Evolutionary conservation across 64 coral and sea anemone species (phyloP), one percentile per base, ranked within the genome.

Genomic region (Montipora efflorescens): DNA sequence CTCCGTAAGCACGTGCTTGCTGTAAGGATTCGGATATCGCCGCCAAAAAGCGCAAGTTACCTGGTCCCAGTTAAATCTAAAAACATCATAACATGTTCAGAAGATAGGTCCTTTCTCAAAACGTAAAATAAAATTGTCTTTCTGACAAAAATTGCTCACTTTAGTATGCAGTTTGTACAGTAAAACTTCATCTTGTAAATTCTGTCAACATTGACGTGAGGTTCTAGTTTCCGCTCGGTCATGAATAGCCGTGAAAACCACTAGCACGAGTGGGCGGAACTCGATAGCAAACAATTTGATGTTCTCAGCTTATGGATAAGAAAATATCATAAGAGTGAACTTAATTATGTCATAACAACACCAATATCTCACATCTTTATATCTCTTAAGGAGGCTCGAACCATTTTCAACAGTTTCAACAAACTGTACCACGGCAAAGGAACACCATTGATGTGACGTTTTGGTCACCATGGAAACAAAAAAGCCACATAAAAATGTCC

Each of bases 1-100:
- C 89, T 99, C 98, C 43, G 95, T 94, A 5, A 99, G 89, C 95
- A 99, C 98, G 98, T 99, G 98, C 90, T 91, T 91, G 83, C 98
- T 99, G 80, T 76, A 99, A 19, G 92, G 98, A 67, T 99, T 99
- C 78, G 98, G 98, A 89, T 99, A 99, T 52, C 98, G 78, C 13
- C 83, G 84, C 96, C 96, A 97, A 91, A 94, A 92, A 8, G 96
- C 96, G 9, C 89, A 82, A 36, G 87, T 95, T 43, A 97, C 93
- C 19, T 97, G 96, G 53, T 95, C 93, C 96, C 96, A 97, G 15
- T 90, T 87, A 51, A 92, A 94, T 91, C 96, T 97, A 88, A 58
- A 11, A 46, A 59, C 49, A 28, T 53, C 25, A 58, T 0, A 67
- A 59, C 21, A 62, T 46, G 43, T 8, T 69, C 46, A 88, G 82